Percentiles rank a stretch among this genome's conserved stretches.
Conservation (phyloP, 2,797 vertebrate species). For the Pteropus rufus region DNA sequence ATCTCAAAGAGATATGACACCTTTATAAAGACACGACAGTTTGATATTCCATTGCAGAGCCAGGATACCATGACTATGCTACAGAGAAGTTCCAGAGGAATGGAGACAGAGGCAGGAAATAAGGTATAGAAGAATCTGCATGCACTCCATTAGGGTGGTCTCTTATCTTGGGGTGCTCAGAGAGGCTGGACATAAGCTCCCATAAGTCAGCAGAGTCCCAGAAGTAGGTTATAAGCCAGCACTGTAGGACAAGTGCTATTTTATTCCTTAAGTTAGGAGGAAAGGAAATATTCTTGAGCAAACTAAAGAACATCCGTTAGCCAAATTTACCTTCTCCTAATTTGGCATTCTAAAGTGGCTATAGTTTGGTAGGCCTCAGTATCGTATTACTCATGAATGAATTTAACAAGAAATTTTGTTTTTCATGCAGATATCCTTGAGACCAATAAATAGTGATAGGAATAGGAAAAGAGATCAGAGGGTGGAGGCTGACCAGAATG, state of each 20-base stretch:
- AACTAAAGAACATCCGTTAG: neutral
- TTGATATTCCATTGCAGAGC: neutral
- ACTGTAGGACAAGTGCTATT: neutral
- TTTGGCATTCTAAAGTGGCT: neutral
- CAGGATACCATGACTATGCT: neutral
- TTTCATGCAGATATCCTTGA: neutral
- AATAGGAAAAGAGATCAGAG: neutral
- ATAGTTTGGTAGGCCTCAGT: neutral
- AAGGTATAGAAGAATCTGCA: neutral
- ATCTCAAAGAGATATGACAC: neutral
- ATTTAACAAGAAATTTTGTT: neutral
- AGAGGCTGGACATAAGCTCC: neutral
- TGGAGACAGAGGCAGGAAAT: neutral
- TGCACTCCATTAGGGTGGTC: neutral
- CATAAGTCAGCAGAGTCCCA: neutral
- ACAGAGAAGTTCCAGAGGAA: neutral
- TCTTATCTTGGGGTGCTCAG: neutral
- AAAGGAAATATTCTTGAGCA: neutral
- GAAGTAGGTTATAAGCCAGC: neutral
- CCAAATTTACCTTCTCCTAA: neutral
- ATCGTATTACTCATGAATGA: neutral
- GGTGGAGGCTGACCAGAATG: neutral
- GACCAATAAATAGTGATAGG: neutral
- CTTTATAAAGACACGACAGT: neutral
- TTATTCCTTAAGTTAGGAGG: neutral